Conservation (phyloP, 2,888 invertebrate genomes). For the Melanophora roralis region DNA sequence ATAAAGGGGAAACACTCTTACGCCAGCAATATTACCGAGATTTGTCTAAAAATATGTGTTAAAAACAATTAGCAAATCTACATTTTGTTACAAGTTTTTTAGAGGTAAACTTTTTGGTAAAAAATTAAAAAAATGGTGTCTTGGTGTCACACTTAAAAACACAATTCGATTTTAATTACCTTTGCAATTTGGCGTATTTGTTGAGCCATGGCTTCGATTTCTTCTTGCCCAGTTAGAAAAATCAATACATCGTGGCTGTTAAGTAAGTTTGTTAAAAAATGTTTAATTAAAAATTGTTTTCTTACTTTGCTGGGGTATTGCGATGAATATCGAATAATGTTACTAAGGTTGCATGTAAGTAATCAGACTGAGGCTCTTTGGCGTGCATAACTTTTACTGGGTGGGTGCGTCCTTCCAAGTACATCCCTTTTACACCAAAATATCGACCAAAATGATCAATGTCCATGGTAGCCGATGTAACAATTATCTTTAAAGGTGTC, state of each 20-base stretch:
- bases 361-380: conserved; percentile 87
- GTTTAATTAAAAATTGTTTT: conserved; percentile 51
- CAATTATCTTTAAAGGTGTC: conserved; percentile 84
- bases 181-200: conserved; percentile 85
- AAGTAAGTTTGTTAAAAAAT: conserved; percentile 68
- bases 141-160: too few relatives aligned
- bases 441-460: conserved; percentile 94
- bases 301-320: conserved; percentile 87
- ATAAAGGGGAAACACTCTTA: conserved; percentile 92
- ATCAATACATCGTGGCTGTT: conserved; percentile 92
- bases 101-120: too few relatives aligned
- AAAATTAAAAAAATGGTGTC: too few relatives aligned
- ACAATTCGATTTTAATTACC: conserved; percentile 73
- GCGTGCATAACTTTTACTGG: conserved; percentile 87
- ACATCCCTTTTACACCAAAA: conserved; percentile 91
- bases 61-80: too few relatives aligned
- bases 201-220: conserved; percentile 91
- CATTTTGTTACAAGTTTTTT: too few relatives aligned
- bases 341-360: conserved; percentile 88
- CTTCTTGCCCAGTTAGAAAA: conserved; percentile 97
- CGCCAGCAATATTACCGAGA: conserved; percentile 79
- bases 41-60: conserved; percentile 76
- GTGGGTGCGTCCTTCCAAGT: conserved; percentile 92
- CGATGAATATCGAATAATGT: conserved; percentile 94
- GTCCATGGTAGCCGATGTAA: conserved; percentile 98